Percentiles rank a stretch among this genome's conserved stretches.
Evolutionary conservation across 1,140 invertebrate species (phyloP).

Genomic region (Hormaphis cornu): DNA sequence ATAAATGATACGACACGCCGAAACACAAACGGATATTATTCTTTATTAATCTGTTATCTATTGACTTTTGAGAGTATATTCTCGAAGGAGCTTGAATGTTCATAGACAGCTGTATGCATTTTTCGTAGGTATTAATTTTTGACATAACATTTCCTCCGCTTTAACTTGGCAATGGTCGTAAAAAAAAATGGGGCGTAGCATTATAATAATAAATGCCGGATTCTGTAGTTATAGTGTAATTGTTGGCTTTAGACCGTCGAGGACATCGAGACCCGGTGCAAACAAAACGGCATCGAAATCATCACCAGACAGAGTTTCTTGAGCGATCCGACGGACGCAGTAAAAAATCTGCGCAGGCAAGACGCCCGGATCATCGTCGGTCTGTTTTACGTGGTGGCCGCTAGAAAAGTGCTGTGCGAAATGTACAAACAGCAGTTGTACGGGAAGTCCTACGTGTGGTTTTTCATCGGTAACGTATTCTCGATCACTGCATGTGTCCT

Average conservation of each 20-base stretch:
- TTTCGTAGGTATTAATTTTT: too few relatives aligned
- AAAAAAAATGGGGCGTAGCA: too few relatives aligned
- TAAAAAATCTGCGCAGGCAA: conserved; percentile 82
- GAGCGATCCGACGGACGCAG: conserved; percentile 91
- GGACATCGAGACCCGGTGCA: conserved; percentile 89
- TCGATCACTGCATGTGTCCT: not conserved
- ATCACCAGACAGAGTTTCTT: conserved; percentile 93
- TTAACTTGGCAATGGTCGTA: too few relatives aligned
- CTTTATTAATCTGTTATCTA: too few relatives aligned
- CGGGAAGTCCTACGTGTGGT: conserved; percentile 96
- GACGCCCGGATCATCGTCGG: conserved; percentile 96
- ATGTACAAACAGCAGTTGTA: conserved; percentile 91
- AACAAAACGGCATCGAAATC: conserved; percentile 86
- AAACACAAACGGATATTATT: too few relatives aligned
- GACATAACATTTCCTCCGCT: too few relatives aligned
- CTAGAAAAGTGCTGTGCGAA: conserved; percentile 90
- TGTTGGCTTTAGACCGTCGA: conserved; percentile 72
- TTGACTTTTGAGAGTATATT: too few relatives aligned
- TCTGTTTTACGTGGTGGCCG: conserved; percentile 95
- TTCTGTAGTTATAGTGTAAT: not conserved
- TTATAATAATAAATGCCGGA: not conserved
- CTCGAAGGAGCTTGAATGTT: too few relatives aligned
- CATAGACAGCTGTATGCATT: too few relatives aligned
- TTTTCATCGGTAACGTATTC: conserved; percentile 82
- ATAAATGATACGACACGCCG: too few relatives aligned